Evolutionary conservation across 1,140 invertebrate genomes (phyloP).

Genomic region (Anastrepha ludens): DNA sequence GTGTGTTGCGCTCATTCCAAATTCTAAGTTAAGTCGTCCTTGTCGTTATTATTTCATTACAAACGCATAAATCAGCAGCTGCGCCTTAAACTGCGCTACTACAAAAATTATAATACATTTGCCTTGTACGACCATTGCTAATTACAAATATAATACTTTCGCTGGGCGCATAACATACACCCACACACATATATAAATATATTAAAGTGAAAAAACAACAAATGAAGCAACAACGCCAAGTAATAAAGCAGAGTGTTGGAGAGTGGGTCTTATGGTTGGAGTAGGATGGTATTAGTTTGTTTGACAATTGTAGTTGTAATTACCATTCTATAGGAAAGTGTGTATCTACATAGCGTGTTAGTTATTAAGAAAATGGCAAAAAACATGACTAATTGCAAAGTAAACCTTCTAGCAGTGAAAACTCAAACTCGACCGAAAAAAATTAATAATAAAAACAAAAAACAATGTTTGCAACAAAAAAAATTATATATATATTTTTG

Average conservation of each 20-base stretch:
- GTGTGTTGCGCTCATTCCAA: not conserved
- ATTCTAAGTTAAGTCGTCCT: not conserved
- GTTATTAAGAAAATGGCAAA: no score
- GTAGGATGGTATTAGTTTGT: not conserved
- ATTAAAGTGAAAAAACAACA: not conserved
- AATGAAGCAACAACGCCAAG: not conserved
- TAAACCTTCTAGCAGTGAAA: no score
- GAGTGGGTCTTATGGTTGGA: not conserved
- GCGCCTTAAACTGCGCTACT: constrained; percentile 37
- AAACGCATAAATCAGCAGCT: constrained; percentile 21
- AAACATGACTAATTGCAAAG: no score
- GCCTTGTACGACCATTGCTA: not conserved
- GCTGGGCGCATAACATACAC: not conserved
- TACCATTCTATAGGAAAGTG: not conserved
- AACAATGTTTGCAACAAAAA: no score
- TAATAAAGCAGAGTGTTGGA: not conserved
- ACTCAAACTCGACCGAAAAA: no score
- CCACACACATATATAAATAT: not conserved
- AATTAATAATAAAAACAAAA: no score
- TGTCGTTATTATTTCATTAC: constrained; percentile 1
- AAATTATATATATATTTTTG: no score
- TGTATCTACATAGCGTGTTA: no score
- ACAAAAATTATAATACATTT: constrained; percentile 21
- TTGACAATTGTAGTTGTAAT: not conserved
- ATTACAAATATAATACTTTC: not conserved